A percentile compares a stretch with the other conserved stretches of the same genome.
These are phyloP conservation scores for Onychomys torridus DNA, from an alignment of 2,797 vertebrate genomes.

Conservation along the genomic window DNA sequence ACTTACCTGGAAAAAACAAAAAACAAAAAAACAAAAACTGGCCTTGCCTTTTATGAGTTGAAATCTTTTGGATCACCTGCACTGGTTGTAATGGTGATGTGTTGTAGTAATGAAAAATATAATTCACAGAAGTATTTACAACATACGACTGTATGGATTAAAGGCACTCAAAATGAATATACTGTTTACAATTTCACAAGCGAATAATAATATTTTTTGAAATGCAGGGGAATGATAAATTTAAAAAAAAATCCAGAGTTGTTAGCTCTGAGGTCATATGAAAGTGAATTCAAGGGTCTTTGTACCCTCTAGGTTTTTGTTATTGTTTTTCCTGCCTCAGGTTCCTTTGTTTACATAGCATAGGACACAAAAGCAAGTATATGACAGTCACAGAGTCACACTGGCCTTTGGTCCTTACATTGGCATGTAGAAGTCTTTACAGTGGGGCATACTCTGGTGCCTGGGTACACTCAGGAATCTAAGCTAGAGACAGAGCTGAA, in stretches of 20 bases:
- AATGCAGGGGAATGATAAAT: not conserved
- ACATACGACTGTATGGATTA: not conserved
- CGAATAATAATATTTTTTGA: not conserved
- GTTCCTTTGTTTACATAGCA: conserved; percentile 61
- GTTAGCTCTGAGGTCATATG: not conserved
- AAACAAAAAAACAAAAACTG: not conserved
- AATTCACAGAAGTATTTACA: not conserved
- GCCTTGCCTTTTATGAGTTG: not conserved
- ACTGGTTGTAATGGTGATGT: not conserved
- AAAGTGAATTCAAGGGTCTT: not conserved
- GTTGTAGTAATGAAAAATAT: not conserved
- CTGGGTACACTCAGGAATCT: not conserved
- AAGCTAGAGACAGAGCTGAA: not conserved
- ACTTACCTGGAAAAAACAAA: not conserved
- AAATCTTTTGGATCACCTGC: not conserved
- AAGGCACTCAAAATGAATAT: conserved; percentile 23
- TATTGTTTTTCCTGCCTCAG: not conserved
- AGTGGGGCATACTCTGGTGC: not conserved
- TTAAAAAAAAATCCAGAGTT: not conserved
- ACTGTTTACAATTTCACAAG: conserved; percentile 6
- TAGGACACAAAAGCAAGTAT: not conserved
- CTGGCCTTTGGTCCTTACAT: not conserved
- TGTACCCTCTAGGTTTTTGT: not conserved
- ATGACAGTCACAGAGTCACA: not conserved
- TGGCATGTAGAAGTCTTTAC: not conserved